phyloP scores from a whole-genome alignment of 2,113 vertebrate species.

The Trematocara unimaculatum region DNA sequence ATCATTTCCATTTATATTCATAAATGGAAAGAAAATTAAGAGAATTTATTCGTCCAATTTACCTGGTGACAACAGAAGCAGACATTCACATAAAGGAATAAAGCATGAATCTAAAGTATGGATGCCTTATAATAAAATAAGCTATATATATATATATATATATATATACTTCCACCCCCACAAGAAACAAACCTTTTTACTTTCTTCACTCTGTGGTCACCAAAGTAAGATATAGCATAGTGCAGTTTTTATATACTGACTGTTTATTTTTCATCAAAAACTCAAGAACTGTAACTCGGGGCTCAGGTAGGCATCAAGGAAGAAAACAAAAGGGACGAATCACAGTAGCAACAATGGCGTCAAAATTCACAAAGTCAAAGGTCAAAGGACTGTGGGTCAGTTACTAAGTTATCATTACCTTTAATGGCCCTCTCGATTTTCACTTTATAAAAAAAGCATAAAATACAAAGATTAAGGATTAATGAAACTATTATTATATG shows the following conservation, averaged over 20 bases:
- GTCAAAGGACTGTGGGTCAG: constrained; percentile 20
- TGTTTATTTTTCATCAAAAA: neutral
- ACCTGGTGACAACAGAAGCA: neutral
- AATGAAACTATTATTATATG: neutral
- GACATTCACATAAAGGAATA: neutral
- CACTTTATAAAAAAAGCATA: constrained; percentile 65
- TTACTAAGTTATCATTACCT: constrained; percentile 68
- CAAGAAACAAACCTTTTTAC: rapidly evolving
- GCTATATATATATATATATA: no score
- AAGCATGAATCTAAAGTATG: neutral
- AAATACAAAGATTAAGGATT: constrained; percentile 8
- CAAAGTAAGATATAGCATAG: neutral
- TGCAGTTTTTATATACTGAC: constrained; percentile 38
- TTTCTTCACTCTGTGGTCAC: neutral
- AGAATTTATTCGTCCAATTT: neutral
- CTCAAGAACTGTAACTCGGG: neutral
- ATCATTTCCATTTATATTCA: neutral
- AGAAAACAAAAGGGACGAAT: constrained; percentile 47
- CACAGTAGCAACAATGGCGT: constrained; percentile 42
- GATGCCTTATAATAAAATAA: neutral
- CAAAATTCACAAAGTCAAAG: constrained; percentile 53
- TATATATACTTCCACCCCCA: neutral
- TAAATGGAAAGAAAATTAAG: neutral
- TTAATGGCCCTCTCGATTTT: constrained; percentile 82
- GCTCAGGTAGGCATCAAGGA: neutral